Evolutionary conservation across 2,797 vertebrate genomes (phyloP).

Genomic region (Sarcophilus harrisii): DNA sequence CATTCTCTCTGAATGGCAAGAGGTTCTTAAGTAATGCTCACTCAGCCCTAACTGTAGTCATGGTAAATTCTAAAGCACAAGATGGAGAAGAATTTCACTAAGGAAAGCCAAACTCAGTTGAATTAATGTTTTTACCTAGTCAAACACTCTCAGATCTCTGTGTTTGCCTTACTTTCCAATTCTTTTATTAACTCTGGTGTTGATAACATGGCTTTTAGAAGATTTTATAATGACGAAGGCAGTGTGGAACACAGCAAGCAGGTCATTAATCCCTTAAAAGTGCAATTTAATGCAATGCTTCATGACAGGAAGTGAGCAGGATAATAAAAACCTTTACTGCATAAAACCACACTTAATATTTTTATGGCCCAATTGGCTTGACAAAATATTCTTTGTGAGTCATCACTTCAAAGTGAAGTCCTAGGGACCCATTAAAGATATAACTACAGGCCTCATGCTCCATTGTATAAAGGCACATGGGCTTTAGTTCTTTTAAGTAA

Average conservation of each 20-base stretch:
- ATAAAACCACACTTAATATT: conserved; percentile 86
- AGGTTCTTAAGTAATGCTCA: not conserved
- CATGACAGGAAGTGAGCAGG: conserved; percentile 85
- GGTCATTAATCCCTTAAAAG: conserved; percentile 84
- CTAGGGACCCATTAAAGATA: conserved; percentile 82
- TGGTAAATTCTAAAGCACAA: conserved; percentile 23
- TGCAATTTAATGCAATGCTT: conserved; percentile 84
- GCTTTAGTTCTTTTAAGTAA: conserved; percentile 65
- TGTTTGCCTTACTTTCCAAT: conserved; percentile 66
- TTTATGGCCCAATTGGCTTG: conserved; percentile 84
- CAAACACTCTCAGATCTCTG: conserved; percentile 47
- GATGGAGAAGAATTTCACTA: conserved; percentile 48
- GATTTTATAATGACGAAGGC: conserved; percentile 79
- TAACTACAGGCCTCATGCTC: conserved; percentile 65
- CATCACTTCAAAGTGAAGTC: conserved; percentile 85
- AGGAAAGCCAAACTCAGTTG: conserved; percentile 61
- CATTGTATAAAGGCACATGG: conserved; percentile 67
- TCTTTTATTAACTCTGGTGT: conserved; percentile 75
- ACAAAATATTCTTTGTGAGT: conserved; percentile 86
- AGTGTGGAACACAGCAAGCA: conserved; percentile 79
- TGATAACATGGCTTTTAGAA: conserved; percentile 79
- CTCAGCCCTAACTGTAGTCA: not conserved
- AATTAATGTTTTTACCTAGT: conserved; percentile 62
- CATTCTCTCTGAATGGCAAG: not conserved
- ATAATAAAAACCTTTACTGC: conserved; percentile 86